Evolutionary conservation across 30 jellyfish, hydroid and myxozoan species (phyloP).

Genomic region (Chrysaora quinquecirrha): DNA sequence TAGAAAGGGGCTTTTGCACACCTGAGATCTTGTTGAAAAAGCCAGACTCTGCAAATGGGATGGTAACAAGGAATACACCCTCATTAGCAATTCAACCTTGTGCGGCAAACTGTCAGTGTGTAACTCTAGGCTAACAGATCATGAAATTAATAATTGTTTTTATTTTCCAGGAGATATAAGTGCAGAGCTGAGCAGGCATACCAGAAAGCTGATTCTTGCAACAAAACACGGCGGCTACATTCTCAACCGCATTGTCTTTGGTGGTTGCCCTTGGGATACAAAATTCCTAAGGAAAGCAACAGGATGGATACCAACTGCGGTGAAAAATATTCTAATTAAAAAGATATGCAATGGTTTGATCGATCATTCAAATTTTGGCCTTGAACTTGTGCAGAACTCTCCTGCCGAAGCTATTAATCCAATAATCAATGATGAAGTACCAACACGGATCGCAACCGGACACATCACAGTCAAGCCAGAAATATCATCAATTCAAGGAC

Average conservation of each 20-base stretch:
- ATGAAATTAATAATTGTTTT: not conserved
- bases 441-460: slow-evolving; percentile 71
- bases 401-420: not conserved
- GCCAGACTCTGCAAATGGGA: no score
- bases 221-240: slow-evolving; percentile 64
- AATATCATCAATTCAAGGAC: slow-evolving; percentile 9
- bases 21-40: no score
- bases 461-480: slow-evolving; percentile 32
- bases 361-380: slow-evolving; percentile 63
- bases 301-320: slow-evolving; percentile 2
- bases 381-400: not conserved
- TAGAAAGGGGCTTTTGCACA: no score
- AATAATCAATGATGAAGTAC: slow-evolving; percentile 65
- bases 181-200: slow-evolving; percentile 73
- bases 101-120: no score
- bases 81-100: no score
- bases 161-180: slow-evolving; percentile 64
- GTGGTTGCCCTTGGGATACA: slow-evolving; percentile 71
- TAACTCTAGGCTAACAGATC: no score
- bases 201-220: slow-evolving; percentile 40
- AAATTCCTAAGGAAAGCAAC: slow-evolving; percentile 17
- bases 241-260: slow-evolving; percentile 18
- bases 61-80: no score
- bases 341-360: slow-evolving; percentile 8
- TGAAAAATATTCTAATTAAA: not conserved